phyloP scores from a whole-genome alignment of 2,797 vertebrate species.

The Acipenser transmontanus region DNA sequence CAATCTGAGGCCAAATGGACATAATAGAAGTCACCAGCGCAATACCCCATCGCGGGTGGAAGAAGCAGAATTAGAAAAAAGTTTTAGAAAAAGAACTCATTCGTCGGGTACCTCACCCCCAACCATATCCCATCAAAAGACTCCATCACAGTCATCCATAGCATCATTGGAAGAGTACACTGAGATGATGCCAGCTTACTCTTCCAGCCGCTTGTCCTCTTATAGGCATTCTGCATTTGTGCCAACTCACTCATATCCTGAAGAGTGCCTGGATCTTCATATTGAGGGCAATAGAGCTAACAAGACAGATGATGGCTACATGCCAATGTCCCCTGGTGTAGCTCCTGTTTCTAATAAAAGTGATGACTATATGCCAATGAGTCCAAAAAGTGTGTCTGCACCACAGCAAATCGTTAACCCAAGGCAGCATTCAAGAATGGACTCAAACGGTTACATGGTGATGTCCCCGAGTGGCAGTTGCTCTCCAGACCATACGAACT shows the following conservation, averaged over 20 bases:
- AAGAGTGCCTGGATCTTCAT: constrained; percentile 57
- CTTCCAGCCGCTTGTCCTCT: constrained; percentile 48
- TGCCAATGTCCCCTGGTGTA: constrained; percentile 81
- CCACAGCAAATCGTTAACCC: constrained; percentile 80
- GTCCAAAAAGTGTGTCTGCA: constrained; percentile 75
- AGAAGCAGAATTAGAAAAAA: constrained; percentile 69
- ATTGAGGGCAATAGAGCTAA: constrained; percentile 18
- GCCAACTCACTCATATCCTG: constrained; percentile 71
- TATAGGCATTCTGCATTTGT: constrained; percentile 70
- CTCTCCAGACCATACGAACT: constrained; percentile 64
- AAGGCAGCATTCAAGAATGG: constrained; percentile 58
- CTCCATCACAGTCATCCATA: constrained; percentile 65
- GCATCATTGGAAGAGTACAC: constrained; percentile 74
- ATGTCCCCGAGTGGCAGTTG: constrained; percentile 80
- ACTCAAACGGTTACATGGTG: constrained; percentile 83
- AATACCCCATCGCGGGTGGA: constrained; percentile 43
- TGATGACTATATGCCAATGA: constrained; percentile 81
- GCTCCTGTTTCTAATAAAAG: constrained; percentile 60
- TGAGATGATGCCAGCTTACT: constrained; percentile 70
- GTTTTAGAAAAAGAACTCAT: constrained; percentile 76
- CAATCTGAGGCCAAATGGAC: constrained; percentile 51
- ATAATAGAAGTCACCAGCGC: constrained; percentile 46
- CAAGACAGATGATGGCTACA: constrained; percentile 70
- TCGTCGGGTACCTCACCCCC: constrained; percentile 70
- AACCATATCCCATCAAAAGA: constrained; percentile 70